Percentiles rank a stretch among this genome's conserved stretches.
phyloP scores from a whole-genome alignment of 2,113 vertebrate species.

The Nycticebus coucang region DNA sequence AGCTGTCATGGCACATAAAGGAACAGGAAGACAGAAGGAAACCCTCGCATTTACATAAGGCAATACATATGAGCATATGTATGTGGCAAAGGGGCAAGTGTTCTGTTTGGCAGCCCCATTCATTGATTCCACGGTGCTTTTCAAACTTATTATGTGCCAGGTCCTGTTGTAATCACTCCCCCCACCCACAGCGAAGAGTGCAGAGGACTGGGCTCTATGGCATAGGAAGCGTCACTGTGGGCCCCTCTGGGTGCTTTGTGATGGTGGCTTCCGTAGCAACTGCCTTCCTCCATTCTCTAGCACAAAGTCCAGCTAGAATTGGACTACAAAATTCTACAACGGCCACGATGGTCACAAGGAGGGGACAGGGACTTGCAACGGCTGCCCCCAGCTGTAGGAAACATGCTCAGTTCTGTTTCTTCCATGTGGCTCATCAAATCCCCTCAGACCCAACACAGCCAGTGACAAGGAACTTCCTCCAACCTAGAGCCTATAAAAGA shows the following conservation, averaged over 20 bases:
- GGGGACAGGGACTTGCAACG: neutral
- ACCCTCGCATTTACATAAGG: neutral
- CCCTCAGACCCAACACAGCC: neutral
- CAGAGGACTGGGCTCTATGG: neutral
- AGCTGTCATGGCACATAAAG: neutral
- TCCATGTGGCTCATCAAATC: neutral
- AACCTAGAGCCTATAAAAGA: neutral
- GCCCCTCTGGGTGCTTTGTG: neutral
- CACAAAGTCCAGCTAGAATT: neutral
- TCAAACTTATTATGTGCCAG: neutral
- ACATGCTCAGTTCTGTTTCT: neutral
- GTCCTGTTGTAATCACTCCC: neutral
- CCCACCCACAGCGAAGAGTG: too few species aligned
- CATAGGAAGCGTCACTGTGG: neutral
- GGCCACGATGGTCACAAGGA: accelerated
- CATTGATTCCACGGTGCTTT: neutral
- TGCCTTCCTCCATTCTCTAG: neutral
- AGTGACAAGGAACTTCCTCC: neutral
- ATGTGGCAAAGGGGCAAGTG: neutral
- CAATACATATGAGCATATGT: neutral
- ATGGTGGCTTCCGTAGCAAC: neutral
- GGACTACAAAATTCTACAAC: neutral
- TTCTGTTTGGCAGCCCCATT: neutral
- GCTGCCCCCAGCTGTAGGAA: neutral
- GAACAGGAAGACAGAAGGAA: neutral